Base-by-base conservation (phyloP, 2,888 invertebrate species). In the Ormia ochracea region DNA sequence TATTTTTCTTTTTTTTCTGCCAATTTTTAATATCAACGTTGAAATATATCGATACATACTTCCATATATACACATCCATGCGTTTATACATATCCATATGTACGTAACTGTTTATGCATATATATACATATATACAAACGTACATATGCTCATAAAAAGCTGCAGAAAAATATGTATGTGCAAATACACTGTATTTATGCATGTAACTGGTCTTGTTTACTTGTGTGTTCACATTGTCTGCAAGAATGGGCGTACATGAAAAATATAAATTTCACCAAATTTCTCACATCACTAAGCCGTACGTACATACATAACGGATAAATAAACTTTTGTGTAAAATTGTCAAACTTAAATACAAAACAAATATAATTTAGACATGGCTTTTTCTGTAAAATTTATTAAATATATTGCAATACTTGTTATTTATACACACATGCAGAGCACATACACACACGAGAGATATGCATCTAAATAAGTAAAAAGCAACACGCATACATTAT, bases 201-300 rank as follows among this genome's bases (percentile, higher is more conserved):
- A 17, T 6, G 41, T 17, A 19, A 28, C 33, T 19, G 19, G 7
- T 52, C 19, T n/a, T 66, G 21, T 66, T 28, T 54, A 41, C 14
- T 21, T 23, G 43, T 23, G 17, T 58, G 41, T 59, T 59, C 41
- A 56, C 17, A 77, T 50, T 48, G 73, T 78, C 78, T 78, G 73
- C 73, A 68, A 68, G 59, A 73, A 73, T 72, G 78, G 78, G 78
- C 78, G 78, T 78, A 78, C 19, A 68, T 10, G 12, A 36, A 43
- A 48, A 36, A 14, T 23, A 4, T 23, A 14, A 50, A 14, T 21
- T 50, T 1, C 14, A 14, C 38, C 12, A 65, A 59, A 48, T 48
- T 28, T 36, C 19, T 14, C 0, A 41, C 43, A 36, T 45, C 38
- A 45, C 9, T 28, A 54, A 54, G 43, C 54, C 59, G n/a, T 43